Conservation (phyloP, 1,140 invertebrate species). For the Caenorhabditis elegans region DNA sequence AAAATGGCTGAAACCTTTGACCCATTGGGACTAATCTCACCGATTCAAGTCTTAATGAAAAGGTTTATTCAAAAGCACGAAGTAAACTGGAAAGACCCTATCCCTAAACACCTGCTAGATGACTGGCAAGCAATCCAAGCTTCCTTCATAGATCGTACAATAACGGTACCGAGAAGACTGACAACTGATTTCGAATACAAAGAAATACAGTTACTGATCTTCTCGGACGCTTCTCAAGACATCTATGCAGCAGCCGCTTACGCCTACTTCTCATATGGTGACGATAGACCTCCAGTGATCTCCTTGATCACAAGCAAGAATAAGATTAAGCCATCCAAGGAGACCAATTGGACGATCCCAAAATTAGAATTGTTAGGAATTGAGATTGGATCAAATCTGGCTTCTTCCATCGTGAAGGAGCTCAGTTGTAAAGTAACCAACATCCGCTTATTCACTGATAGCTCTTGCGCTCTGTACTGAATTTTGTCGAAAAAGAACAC, state of each 20-base stretch:
- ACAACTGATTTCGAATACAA: not conserved
- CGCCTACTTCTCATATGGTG: not conserved
- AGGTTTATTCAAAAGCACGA: constrained; percentile 24
- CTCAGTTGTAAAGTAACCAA: not conserved
- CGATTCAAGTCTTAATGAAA: constrained; percentile 11
- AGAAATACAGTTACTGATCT: not conserved
- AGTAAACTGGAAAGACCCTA: not conserved
- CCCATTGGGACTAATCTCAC: constrained; percentile 29
- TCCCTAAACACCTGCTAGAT: not conserved
- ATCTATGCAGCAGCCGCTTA: not conserved
- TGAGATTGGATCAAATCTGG: not conserved
- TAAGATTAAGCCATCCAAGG: not conserved
- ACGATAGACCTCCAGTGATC: not conserved
- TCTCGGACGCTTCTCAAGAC: not conserved
- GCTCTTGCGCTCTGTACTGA: not conserved
- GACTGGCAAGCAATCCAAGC: not conserved
- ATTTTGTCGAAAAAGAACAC: too few species aligned
- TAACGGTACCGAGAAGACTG: not conserved
- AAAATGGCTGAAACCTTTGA: not conserved
- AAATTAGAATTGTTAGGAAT: not conserved
- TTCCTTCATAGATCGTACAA: not conserved
- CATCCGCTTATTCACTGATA: not conserved
- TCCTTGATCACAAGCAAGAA: not conserved
- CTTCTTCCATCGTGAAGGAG: not conserved
- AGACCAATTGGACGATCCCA: constrained; percentile 8